Base-by-base conservation (phyloP, 1,140 invertebrate species). In the Zaprionus ornatus region DNA sequence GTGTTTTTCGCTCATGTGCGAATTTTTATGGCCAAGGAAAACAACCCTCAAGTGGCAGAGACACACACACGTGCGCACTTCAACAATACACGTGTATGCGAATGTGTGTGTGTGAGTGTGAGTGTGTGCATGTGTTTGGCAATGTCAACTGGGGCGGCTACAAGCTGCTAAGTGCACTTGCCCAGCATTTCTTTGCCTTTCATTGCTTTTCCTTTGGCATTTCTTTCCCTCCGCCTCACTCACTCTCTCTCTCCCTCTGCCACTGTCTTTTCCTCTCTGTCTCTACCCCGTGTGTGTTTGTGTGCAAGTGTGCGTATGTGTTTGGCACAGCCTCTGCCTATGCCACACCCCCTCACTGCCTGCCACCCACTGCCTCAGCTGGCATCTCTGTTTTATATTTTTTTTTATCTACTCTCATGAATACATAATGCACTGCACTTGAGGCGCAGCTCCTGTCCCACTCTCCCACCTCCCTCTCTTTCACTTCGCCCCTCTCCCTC, bases 101-200 rank as follows among this genome's bases (percentile, higher is more conserved):
- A 9, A 0, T 29, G 15, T 64, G 37, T 17, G 59, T 65, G 37
- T 69, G 70, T 48, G 42, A 23, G 75, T 60, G 42, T 72, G 74
- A 55, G 55, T 61, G 65, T 25, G 54, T 48, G 55, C 69, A 65
- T 65, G 60, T 66, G 60, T 72, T 72, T 81, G 85, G 84, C 84
- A 90, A 88, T 90, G 84, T 88, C 84, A 88, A 88, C 85, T 90
- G 85, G 80, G 84, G 85, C 85, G 84, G 79, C 85, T 90, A 85
- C 85, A 90, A 81, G 84, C 84, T 81, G 84, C 84, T 87, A 87
- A 88, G 85, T 88, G 84, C 84, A 88, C 85, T 88, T 84, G 81
- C 85, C 85, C 85, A 82, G 72, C 73, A 71, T 86, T 84, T 88
- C 85, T 75, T 74, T 80, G 62, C 63, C 62, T 79, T 71, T 79